Evolutionary conservation across 2,797 vertebrate species (phyloP), one percentile per base, ranked within the genome.

Genomic region (Galagoides demidoff): DNA sequence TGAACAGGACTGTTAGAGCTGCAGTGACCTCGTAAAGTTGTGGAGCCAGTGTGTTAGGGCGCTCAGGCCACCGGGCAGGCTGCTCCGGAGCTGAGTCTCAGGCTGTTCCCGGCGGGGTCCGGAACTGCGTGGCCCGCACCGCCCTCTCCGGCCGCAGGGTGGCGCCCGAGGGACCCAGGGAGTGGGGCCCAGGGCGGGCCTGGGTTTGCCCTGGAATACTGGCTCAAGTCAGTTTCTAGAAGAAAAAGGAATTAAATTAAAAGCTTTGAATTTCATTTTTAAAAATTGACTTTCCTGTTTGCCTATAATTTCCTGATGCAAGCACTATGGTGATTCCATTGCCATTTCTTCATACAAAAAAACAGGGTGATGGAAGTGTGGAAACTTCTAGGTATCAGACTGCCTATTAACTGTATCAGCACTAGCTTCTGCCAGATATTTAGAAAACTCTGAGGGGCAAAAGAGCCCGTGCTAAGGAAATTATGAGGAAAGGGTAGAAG

Each of bases 401-500:
- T 43, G 29, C 22, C 61, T 34, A 5, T 9, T 9, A 2, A 52
- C 45, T 49, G 34, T 20, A 19, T 37, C 2, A 34, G 14, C 23
- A 12, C 23, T 10, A 63, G 8, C 22, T 74, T 70, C 71, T 59
- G 34, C 23, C 0, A 71, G 59, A 2, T 23, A 11, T 55, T 79
- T 68, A 87, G 71, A 81, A 79, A 95, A 8, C 14, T 5, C 73
- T 64, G 23, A 43, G 59, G 4, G 37, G 29, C 25, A 68, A 77
- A 90, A 61, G 25, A 73, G 25, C n/a, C 11, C 27, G 0, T 25
- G 20, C 63, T 22, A 49, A 49, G 52, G 70, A 57, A 79, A 84
- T n/a, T 7, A 16, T 10, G 19, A 27, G 31, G 29, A 14, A 43
- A 79, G 0, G 3, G 0, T 17, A 4, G 45, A 0, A 29, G 43